phyloP scores from a whole-genome alignment of 2,888 invertebrate genomes.

The Steromphala cineraria region DNA sequence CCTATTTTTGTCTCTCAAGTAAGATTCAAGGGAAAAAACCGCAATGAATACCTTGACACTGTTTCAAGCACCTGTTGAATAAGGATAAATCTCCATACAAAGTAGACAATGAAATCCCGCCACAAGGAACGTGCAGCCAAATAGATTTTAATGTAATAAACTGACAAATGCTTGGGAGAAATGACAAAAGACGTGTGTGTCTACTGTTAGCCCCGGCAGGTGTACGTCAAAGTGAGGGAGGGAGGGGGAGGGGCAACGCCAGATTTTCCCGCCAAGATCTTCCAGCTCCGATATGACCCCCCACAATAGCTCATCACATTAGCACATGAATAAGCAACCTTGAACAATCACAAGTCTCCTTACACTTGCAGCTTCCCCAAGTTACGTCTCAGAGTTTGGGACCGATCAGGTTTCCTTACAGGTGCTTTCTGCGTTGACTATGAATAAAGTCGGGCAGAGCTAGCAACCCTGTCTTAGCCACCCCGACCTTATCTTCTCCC shows the following conservation, averaged over 20 bases:
- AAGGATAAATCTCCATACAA: no score
- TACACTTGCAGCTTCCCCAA: neutral
- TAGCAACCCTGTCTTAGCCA: neutral
- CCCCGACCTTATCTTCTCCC: neutral
- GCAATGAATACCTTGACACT: no score
- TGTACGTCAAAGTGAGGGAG: neutral
- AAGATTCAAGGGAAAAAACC: no score
- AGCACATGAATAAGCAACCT: neutral
- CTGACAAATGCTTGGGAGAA: no score
- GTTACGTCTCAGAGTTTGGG: neutral
- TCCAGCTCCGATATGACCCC: neutral
- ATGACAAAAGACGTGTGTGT: neutral
- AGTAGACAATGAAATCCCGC: no score
- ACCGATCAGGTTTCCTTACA: neutral
- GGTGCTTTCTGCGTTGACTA: neutral
- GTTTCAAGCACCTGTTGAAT: no score
- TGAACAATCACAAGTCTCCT: neutral
- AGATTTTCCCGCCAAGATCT: neutral
- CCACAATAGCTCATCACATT: neutral
- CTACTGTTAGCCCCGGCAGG: slow-evolving; percentile 1
- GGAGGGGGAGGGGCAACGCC: no score
- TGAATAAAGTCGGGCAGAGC: neutral
- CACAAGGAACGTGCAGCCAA: no score
- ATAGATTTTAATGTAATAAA: no score
- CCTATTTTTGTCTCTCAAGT: no score